phyloP scores from a whole-genome alignment of 2,797 vertebrate species.

The Labeo calbasu region DNA sequence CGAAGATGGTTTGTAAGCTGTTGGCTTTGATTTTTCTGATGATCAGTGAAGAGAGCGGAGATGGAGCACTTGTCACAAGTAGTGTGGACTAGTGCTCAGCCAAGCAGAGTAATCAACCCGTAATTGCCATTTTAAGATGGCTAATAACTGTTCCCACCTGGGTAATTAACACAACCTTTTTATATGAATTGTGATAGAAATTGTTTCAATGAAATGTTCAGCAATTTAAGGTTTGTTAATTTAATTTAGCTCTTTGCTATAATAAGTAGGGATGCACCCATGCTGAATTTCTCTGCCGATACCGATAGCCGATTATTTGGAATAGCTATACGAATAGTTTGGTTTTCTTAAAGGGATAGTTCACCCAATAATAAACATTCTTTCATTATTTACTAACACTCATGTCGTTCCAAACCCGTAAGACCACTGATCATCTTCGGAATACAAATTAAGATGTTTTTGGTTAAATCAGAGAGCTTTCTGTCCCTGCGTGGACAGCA shows the following conservation, averaged over 20 bases:
- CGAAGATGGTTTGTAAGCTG: slow-evolving; percentile 1
- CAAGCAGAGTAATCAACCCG: background rate
- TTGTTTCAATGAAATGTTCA: background rate
- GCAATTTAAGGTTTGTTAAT: background rate
- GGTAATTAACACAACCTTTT: background rate
- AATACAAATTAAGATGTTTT: too few relatives aligned
- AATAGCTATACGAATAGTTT: background rate
- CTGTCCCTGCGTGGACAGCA: too few relatives aligned
- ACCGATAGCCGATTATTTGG: background rate
- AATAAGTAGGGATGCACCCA: background rate
- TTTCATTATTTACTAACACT: background rate
- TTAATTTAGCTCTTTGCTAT: background rate
- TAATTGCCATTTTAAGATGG: slow-evolving; percentile 19
- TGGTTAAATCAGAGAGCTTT: too few relatives aligned
- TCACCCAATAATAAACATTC: background rate
- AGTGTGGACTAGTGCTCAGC: background rate
- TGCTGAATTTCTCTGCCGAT: background rate
- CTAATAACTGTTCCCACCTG: slow-evolving; percentile 1
- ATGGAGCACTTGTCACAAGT: background rate
- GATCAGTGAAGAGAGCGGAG: background rate
- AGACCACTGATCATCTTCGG: too few relatives aligned
- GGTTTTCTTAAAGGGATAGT: background rate
- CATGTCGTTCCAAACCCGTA: too few relatives aligned
- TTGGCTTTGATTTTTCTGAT: slow-evolving; percentile 21
- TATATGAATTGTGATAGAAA: background rate